Percentiles rank a stretch among this genome's conserved stretches.
Conservation (phyloP, 2,888 invertebrate species). For the Ephialtes manifestator region DNA sequence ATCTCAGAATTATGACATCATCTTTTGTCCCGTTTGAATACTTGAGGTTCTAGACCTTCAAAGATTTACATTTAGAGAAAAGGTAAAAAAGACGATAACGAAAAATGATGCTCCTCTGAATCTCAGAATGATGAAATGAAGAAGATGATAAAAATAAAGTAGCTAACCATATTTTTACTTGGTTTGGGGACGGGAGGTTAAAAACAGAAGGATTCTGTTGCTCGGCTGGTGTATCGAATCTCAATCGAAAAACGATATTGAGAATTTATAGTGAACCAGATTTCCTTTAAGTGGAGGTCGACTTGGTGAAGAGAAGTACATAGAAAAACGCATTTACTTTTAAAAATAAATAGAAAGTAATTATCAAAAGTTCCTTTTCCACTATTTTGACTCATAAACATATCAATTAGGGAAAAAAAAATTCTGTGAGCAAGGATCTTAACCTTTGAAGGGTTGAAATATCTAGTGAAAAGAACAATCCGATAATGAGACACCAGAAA, state of each 20-base stretch:
- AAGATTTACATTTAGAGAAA: not conserved
- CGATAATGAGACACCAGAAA: too few species aligned
- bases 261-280: conserved; percentile 63
- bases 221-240: conserved; percentile 16
- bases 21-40: not conserved
- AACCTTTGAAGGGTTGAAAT: too few species aligned
- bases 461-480: too few species aligned
- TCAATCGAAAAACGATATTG: conserved; percentile 65
- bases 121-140: conserved; percentile 12
- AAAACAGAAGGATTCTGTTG: conserved; percentile 11
- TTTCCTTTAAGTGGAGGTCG: conserved; percentile 63
- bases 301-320: not conserved
- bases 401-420: too few species aligned
- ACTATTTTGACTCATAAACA: too few species aligned
- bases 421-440: too few species aligned
- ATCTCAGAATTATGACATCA: too few species aligned
- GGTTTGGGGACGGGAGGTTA: not conserved
- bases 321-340: too few species aligned
- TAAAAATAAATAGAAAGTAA: too few species aligned
- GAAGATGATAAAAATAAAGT: conserved; percentile 31
- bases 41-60: not conserved
- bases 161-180: not conserved
- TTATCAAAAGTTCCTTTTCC: too few species aligned
- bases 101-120: not conserved
- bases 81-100: conserved; percentile 4